Conservation (phyloP, 2,888 invertebrate genomes). For the Timema cristinae region DNA sequence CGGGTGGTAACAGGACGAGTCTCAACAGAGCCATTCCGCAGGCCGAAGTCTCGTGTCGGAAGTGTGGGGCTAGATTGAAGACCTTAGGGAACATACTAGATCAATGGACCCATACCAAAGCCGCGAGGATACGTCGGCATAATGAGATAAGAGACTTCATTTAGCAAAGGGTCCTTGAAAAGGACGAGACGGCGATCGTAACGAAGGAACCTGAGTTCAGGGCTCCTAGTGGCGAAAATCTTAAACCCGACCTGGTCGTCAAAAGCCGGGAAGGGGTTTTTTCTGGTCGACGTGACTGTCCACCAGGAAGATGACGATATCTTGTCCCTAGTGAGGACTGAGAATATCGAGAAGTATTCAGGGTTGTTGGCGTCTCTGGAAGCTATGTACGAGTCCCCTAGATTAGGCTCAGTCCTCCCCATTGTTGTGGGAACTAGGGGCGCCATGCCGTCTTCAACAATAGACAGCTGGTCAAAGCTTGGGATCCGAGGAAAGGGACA, state of each 20-base stretch:
- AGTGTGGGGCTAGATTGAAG: too few species aligned
- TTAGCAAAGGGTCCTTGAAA: too few species aligned
- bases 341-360: slow-evolving; percentile 36
- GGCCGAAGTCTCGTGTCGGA: too few species aligned
- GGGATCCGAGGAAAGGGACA: slow-evolving; percentile 32
- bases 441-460: too few species aligned
- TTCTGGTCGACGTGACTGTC: slow-evolving; percentile 38
- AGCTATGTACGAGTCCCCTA: slow-evolving; percentile 25
- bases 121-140: too few species aligned
- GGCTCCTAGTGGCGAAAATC: slow-evolving; percentile 29
- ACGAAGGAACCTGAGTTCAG: neutral
- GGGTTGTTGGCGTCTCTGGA: slow-evolving; percentile 28
- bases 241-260: slow-evolving; percentile 38
- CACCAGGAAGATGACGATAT: slow-evolving; percentile 31
- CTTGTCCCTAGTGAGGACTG: slow-evolving; percentile 33
- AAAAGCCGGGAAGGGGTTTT: slow-evolving; percentile 33
- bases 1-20: too few species aligned
- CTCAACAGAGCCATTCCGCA: too few species aligned
- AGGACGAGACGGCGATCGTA: neutral
- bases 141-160: too few species aligned
- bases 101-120: too few species aligned
- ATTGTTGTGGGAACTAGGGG: too few species aligned
- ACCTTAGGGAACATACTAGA: too few species aligned
- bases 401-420: too few species aligned
- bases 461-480: slow-evolving; percentile 31